Conservation (phyloP, 2,113 vertebrate species). For the Collichthys lucidus region DNA sequence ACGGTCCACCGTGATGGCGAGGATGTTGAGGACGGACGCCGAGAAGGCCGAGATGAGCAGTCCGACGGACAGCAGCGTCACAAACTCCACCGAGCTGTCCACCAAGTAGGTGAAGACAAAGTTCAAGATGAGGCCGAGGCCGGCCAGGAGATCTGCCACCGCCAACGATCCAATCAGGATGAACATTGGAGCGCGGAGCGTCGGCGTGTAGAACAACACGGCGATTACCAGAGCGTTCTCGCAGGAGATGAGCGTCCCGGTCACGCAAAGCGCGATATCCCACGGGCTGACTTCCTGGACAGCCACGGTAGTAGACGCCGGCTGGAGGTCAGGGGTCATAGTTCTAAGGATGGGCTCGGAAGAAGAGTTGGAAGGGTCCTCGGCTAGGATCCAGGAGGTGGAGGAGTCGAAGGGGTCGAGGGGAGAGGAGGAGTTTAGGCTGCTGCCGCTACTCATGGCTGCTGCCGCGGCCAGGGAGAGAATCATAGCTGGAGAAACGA, state of each 20-base stretch:
- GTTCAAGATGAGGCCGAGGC: conserved; percentile 90
- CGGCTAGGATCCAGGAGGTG: conserved; percentile 74
- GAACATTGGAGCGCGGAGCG: conserved; percentile 89
- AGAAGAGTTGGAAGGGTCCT: conserved; percentile 78
- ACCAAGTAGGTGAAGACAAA: conserved; percentile 90
- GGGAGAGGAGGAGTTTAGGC: conserved; percentile 75
- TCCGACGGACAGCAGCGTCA: conserved; percentile 86
- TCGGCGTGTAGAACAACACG: conserved; percentile 90
- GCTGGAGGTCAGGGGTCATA: conserved; percentile 72
- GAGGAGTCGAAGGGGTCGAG: conserved; percentile 78
- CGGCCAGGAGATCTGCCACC: conserved; percentile 89
- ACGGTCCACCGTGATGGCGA: conserved; percentile 94
- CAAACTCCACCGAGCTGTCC: conserved; percentile 81
- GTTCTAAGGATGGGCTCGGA: conserved; percentile 69
- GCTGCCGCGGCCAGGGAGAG: conserved; percentile 82
- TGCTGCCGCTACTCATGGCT: conserved; percentile 76
- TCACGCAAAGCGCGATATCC: conserved; percentile 92
- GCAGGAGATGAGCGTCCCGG: conserved; percentile 90
- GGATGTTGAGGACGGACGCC: conserved; percentile 90
- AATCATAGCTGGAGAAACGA: conserved; percentile 84
- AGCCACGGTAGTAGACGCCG: conserved; percentile 6
- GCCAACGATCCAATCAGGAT: conserved; percentile 92
- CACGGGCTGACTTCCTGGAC: conserved; percentile 86
- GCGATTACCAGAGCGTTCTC: conserved; percentile 93
- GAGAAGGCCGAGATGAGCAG: conserved; percentile 91